These are phyloP conservation scores for Ormyrus thymus DNA, from an alignment of 2,888 invertebrate species.

Conservation along the genomic window DNA sequence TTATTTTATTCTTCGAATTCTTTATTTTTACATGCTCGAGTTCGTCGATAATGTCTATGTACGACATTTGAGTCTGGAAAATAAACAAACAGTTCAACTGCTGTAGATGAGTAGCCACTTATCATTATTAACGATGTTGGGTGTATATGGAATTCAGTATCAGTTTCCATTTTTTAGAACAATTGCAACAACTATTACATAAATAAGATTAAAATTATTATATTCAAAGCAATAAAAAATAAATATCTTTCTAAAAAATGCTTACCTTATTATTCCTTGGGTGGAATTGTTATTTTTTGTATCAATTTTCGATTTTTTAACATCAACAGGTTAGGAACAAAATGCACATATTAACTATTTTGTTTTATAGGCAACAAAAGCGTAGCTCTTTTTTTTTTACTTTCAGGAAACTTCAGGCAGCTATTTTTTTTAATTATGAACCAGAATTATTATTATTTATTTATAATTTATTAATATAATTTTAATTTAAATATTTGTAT, in stretches of 20 bases:
- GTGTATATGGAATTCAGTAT: too few species aligned
- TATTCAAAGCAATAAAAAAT: not conserved
- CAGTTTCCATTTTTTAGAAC: not conserved
- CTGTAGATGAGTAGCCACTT: slow-evolving; percentile 22
- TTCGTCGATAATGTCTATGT: slow-evolving; percentile 14
- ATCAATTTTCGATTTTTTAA: not conserved
- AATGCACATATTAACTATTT: not conserved
- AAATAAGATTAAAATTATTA: slow-evolving; percentile 7
- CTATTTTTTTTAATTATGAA: not conserved
- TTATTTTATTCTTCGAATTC: not conserved
- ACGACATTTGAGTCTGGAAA: slow-evolving; percentile 18
- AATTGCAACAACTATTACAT: too few species aligned
- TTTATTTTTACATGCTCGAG: not conserved
- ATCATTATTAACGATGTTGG: slow-evolving; percentile 35
- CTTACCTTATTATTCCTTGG: not conserved
- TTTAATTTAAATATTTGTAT: too few species aligned
- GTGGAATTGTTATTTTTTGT: too few species aligned
- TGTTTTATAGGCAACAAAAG: not conserved
- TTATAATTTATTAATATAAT: too few species aligned
- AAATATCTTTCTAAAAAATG: not conserved
- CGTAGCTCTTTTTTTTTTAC: not conserved
- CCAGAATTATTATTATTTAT: too few species aligned
- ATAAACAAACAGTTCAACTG: slow-evolving; percentile 27
- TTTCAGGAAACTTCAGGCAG: not conserved
- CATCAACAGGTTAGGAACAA: not conserved